Base-by-base conservation (phyloP, 2,888 invertebrate genomes). In the Resseliella maxima region DNA sequence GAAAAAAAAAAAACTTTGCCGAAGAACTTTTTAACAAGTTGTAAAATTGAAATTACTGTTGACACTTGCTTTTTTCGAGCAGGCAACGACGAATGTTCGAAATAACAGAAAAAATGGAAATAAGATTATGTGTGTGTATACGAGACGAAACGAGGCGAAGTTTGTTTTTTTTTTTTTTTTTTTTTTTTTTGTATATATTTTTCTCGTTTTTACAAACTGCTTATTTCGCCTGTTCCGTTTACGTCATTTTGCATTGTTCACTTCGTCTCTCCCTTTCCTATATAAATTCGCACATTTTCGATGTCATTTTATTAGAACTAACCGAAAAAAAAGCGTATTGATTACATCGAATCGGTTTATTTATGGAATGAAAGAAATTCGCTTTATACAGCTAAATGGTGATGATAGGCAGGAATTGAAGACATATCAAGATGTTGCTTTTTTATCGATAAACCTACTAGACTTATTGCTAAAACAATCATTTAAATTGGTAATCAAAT, bases 1-100 rank as follows among this genome's bases (percentile, higher is more conserved):
- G 8, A 8, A 3, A 31, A 27, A 31, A 64, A 36, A 38, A 83
- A 50, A 85, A 50, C 54, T 85, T 85, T 85, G 35, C 46, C 31
- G 18, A 85, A 85, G 85, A 85, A 85, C 85, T 85, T 85, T 85
- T 85, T 85, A 85, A 85, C 85, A 85, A 85, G 85, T 85, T 85
- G 46, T 85, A 85, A 85, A 85, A 85, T 85, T 85, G 85, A 85
- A 85, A 85, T 85, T 85, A 85, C 85, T 85, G 85, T 85, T 85
- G 85, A 85, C 85, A 85, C 85, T 85, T 85, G 85, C 85, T 85
- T 46, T 85, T 83, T 38, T 83, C 8, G 83, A 38, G n/a, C n/a
- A 72, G 31, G 72, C 72, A 15, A 72, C 72, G 72, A 83, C n/a
- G 38, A n/a, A n/a, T n/a, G n/a, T n/a, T 83, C 24, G 83, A 38